These are phyloP conservation scores for Drosophila obscura DNA, from an alignment of 1,140 invertebrate species.

Conservation along the genomic window DNA sequence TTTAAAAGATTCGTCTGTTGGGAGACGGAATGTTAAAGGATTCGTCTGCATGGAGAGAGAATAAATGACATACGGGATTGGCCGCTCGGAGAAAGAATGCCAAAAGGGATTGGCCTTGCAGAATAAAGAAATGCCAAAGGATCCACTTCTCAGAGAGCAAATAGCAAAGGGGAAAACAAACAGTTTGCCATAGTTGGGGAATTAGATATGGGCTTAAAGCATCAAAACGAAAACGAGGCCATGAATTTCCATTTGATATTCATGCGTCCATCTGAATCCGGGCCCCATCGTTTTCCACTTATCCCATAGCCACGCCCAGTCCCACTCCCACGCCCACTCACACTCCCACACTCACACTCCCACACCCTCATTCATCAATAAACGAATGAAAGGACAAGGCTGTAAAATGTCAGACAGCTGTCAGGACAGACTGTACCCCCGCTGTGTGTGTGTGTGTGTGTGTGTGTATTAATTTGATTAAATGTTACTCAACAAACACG, in stretches of 20 bases:
- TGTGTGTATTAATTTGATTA: conserved; percentile 73
- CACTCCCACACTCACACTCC: conserved; percentile 16
- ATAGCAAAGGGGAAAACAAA: neutral
- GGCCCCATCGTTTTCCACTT: conserved; percentile 10
- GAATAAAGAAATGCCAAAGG: too few species aligned
- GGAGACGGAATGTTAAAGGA: too few species aligned
- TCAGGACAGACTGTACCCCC: conserved; percentile 36
- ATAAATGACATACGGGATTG: too few species aligned
- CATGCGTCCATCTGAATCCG: conserved; percentile 13
- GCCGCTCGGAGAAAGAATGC: too few species aligned
- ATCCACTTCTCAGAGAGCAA: neutral
- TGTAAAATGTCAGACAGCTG: conserved; percentile 65
- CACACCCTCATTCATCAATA: conserved; percentile 63
- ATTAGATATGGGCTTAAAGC: conserved; percentile 21
- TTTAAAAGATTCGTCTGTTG: too few species aligned
- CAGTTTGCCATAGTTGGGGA: neutral
- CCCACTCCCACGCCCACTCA: conserved; percentile 9
- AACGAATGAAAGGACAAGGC: conserved; percentile 46
- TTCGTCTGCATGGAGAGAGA: too few species aligned
- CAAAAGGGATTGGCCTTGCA: too few species aligned
- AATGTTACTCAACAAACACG: conserved; percentile 63
- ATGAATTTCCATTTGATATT: conserved; percentile 58
- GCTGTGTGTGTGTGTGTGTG: conserved; percentile 7
- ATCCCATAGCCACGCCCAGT: conserved; percentile 2
- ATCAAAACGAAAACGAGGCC: conserved; percentile 23